Conservation (phyloP, 1,140 invertebrate genomes). For the Temnothorax longispinosus region DNA sequence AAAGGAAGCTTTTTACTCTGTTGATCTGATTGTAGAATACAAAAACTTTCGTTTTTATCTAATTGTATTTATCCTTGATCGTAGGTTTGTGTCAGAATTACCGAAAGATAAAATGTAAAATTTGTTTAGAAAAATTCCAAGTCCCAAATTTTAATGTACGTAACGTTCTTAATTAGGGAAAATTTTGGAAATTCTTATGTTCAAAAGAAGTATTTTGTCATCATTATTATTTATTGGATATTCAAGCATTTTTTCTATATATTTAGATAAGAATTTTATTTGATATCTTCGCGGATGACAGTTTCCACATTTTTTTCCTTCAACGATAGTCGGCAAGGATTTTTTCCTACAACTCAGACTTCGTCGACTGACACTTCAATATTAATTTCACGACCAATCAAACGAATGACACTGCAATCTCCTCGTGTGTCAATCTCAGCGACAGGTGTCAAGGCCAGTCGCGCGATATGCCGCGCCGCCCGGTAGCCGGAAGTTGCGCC, state of each 20-base stretch:
- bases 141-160: neutral
- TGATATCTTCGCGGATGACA: neutral
- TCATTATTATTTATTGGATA: neutral
- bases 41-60: neutral
- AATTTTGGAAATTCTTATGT: neutral
- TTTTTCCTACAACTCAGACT: neutral
- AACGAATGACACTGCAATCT: conserved; percentile 39
- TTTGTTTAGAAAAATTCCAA: neutral
- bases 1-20: neutral
- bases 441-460: conserved; percentile 51
- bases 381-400: conserved; percentile 40
- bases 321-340: neutral
- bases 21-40: neutral
- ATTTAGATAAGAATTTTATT: neutral
- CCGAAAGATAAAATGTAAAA: neutral
- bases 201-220: neutral
- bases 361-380: conserved; percentile 5
- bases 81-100: neutral
- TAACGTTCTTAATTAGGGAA: neutral
- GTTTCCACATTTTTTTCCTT: neutral
- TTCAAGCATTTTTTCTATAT: neutral
- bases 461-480: conserved; percentile 9
- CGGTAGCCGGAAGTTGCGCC: conserved; percentile 52
- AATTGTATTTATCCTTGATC: neutral
- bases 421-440: conserved; percentile 7